A percentile compares a stretch with the other conserved stretches of the same genome.
Conservation (phyloP, 1,140 invertebrate species). For the Drosophila aff. region DNA sequence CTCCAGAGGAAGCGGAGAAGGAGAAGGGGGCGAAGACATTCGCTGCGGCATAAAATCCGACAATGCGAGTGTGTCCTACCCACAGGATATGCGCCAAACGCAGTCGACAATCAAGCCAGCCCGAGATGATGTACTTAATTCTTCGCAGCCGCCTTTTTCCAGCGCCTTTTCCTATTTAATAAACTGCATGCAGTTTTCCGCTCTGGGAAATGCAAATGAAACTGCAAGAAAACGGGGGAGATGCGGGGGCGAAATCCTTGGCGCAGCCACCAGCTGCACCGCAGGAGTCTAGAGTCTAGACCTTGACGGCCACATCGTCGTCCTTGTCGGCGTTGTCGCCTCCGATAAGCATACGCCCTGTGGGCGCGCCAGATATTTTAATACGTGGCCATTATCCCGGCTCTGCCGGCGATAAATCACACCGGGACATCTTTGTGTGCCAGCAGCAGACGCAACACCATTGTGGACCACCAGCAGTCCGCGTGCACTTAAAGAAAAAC, state of each 20-base stretch:
- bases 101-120: constrained; percentile 58
- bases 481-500: constrained; percentile 7
- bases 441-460: constrained; percentile 69
- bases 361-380: constrained; percentile 80
- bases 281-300: constrained; percentile 81
- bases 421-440: constrained; percentile 81
- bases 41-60: constrained; percentile 73
- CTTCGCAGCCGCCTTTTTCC: constrained; percentile 27
- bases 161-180: constrained; percentile 65
- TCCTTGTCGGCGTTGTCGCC: constrained; percentile 63
- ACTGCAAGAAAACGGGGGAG: constrained; percentile 31
- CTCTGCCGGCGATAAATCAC: constrained; percentile 78
- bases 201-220: constrained; percentile 65
- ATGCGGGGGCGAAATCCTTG: constrained; percentile 37
- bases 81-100: constrained; percentile 80
- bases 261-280: constrained; percentile 60
- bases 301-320: constrained; percentile 62
- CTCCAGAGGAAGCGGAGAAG: constrained; percentile 20
- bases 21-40: constrained; percentile 45
- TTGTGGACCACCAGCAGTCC: constrained; percentile 37
- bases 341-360: constrained; percentile 78
- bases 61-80: constrained; percentile 61
- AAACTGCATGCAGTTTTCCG: constrained; percentile 68
- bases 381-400: constrained; percentile 80
- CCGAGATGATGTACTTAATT: constrained; percentile 80